Evolutionary conservation across 2,113 vertebrate genomes (phyloP), one percentile per base, ranked within the genome.

Genomic region (Rhombomys opimus): DNA sequence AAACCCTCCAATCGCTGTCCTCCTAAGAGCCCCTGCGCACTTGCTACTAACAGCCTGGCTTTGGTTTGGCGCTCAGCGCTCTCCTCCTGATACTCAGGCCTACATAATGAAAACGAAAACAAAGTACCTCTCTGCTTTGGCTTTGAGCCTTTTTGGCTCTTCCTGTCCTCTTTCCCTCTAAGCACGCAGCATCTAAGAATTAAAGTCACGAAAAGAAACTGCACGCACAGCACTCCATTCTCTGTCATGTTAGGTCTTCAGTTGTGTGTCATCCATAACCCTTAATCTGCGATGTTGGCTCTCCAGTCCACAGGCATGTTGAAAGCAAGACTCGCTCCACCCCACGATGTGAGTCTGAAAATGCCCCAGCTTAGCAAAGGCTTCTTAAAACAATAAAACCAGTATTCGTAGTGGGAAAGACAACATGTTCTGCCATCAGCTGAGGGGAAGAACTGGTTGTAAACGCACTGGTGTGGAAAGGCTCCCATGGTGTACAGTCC

Each of bases 401-500:
- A 72, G 27, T 75, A 80, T 61, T 93, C 17, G 68, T 91, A 87
- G n/a, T 88, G 59, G 68, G 68, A 70, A 95, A 94, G 95, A 88
- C 38, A 78, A 80, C 30, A 86, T 54, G 54, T 85, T 85, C 46
- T 35, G 11, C 14, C 87, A 85, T 8, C 84, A 95, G 46, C 13
- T 10, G 50, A 87, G 88, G 93, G 50, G 30, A 90, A 90, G 65
- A 76, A 10, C 68, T 85, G 73, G 27, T 17, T 65, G 17, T 77
- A 81, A 65, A 86, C 41, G 67, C 46, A 73, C 17, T 73, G 7
- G 25, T 72, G 61, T 61, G 54, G 54, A 95, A 91, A 87, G 32
- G 86, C 61, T 32, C 1, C 50, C 8, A 4, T 30, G 46, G 13
- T 72, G 30, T 50, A 84, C 13, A 63, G 67, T 57, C 54, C 30